A percentile compares a stretch with the other conserved stretches of the same genome.
These are phyloP conservation scores for Folsomia manolachei DNA, from an alignment of 2,888 invertebrate species.

Conservation along the genomic window DNA sequence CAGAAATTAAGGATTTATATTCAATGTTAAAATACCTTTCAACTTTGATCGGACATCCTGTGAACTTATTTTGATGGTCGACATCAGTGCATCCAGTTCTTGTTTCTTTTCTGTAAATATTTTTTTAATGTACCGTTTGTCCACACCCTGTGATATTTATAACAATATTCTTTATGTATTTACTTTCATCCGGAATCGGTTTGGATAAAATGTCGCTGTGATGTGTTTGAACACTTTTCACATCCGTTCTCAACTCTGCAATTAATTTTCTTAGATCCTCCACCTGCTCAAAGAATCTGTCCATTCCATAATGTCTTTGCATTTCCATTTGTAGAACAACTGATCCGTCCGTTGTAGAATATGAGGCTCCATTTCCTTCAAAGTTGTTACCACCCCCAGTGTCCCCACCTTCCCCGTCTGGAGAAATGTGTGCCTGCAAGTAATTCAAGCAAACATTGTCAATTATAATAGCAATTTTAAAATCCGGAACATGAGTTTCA, in stretches of 20 bases:
- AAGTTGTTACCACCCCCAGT: background rate
- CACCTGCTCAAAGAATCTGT: slow-evolving; percentile 50
- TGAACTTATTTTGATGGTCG: slow-evolving; percentile 59
- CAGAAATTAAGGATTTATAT: slow-evolving; percentile 4
- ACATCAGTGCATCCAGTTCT: slow-evolving; percentile 62
- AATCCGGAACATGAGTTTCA: too few species aligned
- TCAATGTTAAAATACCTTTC: slow-evolving; percentile 52
- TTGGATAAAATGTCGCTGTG: slow-evolving; percentile 61
- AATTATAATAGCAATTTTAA: slow-evolving; percentile 4
- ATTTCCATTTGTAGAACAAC: slow-evolving; percentile 43
- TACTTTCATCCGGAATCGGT: slow-evolving; percentile 57
- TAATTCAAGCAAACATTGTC: slow-evolving; percentile 4
- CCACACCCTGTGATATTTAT: background rate
- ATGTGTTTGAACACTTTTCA: slow-evolving; percentile 54
- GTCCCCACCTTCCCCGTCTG: slow-evolving; percentile 26
- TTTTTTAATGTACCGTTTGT: too few species aligned
- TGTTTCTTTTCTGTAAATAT: slow-evolving; percentile 56
- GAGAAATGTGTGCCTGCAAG: background rate
- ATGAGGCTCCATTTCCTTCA: slow-evolving; percentile 4
- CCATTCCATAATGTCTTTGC: slow-evolving; percentile 34
- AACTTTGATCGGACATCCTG: slow-evolving; percentile 60
- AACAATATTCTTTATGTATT: slow-evolving; percentile 41
- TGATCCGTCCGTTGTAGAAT: slow-evolving; percentile 28
- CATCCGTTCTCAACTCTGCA: slow-evolving; percentile 53
- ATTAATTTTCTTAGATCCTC: slow-evolving; percentile 54